Base-by-base conservation (phyloP, 2,797 vertebrate species). In the Pantherophis vulpinus region DNA sequence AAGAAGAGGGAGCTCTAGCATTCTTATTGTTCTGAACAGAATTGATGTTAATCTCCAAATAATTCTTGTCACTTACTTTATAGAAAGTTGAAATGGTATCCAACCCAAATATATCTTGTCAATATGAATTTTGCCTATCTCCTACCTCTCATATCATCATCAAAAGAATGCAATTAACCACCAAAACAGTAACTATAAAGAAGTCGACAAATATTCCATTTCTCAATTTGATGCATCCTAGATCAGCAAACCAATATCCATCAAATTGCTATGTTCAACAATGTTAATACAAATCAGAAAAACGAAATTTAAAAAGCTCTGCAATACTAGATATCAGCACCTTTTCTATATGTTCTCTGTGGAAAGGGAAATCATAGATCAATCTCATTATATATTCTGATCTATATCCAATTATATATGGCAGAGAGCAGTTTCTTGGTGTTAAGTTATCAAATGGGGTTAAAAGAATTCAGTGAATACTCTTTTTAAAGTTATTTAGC, bases 391-490 rank as follows among this genome's bases (percentile, higher is more conserved):
- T 58, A 95, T 47, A 12, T 29, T 37, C 83, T 88, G 83, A 66
- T 37, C 58, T n/a, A 42, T 79, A 60, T 37, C 90, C 66, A 92
- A 29, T 93, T 91, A 93, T 88, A 93, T 95, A 94, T 95, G 95
- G 89, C 95, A 95, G 95, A 94, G 94, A 93, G 86, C 94, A 96
- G 95, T 0, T 90, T 94, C 87, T 95, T 95, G 94, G 95, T 94
- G 95, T 96, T 94, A 96, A 20, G 95, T 96, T 95, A 95, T 94
- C 96, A 96, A 96, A 95, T 1, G 47, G 96, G 95, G 95, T 96
- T 96, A 97, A 96, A 96, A 59, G 91, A 95, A 94, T 96, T 89
- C 91, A 97, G 95, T 95, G 95, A 96, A 95, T 95, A 95, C 90
- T 95, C 20, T 92, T 96, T 79, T 96, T 95, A 10, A 54, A 9